Conservation (phyloP, 1,140 invertebrate genomes). For the Drosophila malerkotliana region DNA sequence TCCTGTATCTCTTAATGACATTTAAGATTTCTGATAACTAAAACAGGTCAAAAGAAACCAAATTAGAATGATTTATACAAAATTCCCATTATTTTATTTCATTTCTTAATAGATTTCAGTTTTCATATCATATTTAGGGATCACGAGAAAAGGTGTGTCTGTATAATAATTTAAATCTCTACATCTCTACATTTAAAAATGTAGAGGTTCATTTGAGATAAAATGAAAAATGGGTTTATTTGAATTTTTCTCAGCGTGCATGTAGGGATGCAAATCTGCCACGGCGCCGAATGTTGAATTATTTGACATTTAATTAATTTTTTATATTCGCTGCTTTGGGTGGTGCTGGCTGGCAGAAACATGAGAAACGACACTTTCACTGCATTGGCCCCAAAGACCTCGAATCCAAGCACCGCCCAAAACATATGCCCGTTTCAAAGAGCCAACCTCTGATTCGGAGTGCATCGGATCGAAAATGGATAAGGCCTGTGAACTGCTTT, state of each 20-base stretch:
- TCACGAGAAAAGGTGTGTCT: neutral
- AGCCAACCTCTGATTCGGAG: slow-evolving; percentile 8
- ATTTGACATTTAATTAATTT: slow-evolving; percentile 82
- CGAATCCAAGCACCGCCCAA: slow-evolving; percentile 3
- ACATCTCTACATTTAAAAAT: no score
- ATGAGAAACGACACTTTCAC: slow-evolving; percentile 82
- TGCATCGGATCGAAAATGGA: slow-evolving; percentile 37
- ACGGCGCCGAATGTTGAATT: slow-evolving; percentile 59
- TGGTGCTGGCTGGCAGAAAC: slow-evolving; percentile 35
- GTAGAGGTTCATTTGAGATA: no score
- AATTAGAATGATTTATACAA: neutral
- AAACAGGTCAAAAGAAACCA: neutral
- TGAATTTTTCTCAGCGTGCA: slow-evolving; percentile 7
- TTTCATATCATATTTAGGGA: neutral
- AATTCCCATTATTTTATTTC: neutral
- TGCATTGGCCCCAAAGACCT: slow-evolving; percentile 47
- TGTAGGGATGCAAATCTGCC: slow-evolving; percentile 60
- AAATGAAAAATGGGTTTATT: neutral
- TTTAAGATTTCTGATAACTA: neutral
- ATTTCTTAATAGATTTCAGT: neutral
- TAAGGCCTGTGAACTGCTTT: slow-evolving; percentile 42
- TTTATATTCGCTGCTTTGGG: slow-evolving; percentile 24
- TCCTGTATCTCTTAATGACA: neutral
- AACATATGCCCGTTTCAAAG: slow-evolving; percentile 6
- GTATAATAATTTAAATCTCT: neutral